These are phyloP conservation scores for Nipponia nippon DNA, from an alignment of 2,113 vertebrate genomes.

Conservation along the genomic window DNA sequence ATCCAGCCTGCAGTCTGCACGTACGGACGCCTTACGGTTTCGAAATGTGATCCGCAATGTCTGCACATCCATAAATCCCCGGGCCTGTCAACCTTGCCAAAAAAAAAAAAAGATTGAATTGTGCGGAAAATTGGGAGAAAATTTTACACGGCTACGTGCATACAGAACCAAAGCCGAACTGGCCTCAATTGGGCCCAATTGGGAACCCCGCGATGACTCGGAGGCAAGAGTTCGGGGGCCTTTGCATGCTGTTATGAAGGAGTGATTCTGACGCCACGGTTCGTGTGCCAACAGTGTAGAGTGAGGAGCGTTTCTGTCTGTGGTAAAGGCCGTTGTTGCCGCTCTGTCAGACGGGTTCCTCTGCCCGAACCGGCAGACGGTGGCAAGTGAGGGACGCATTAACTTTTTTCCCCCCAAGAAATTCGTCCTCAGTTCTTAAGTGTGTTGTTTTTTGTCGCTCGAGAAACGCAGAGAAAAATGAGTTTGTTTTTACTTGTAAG, in stretches of 20 bases:
- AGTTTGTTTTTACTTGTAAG: conserved; percentile 84
- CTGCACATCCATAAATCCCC: neutral
- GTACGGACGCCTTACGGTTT: neutral
- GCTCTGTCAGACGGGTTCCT: conserved; percentile 28
- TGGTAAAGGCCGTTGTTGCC: conserved; percentile 39
- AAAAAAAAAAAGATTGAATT: neutral
- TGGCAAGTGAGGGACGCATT: conserved; percentile 62
- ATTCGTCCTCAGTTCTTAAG: conserved; percentile 72
- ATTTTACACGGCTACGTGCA: neutral
- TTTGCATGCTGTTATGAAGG: conserved; percentile 75
- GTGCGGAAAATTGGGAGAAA: neutral
- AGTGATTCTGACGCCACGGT: conserved; percentile 64
- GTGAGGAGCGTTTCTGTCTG: conserved; percentile 62
- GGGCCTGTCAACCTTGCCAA: conserved; percentile 9
- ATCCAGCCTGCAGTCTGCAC: conserved; percentile 11
- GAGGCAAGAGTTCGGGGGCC: neutral
- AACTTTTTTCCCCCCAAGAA: neutral
- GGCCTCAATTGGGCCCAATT: conserved; percentile 46
- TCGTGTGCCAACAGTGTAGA: conserved; percentile 71
- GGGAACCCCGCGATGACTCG: neutral
- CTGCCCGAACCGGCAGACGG: conserved; percentile 27
- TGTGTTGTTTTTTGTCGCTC: conserved; percentile 76
- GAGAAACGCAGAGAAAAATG: conserved; percentile 76
- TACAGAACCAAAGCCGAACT: neutral
- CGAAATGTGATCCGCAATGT: neutral